Base-by-base conservation (phyloP, 2,797 vertebrate species). In the Enteromius trimaculatus region DNA sequence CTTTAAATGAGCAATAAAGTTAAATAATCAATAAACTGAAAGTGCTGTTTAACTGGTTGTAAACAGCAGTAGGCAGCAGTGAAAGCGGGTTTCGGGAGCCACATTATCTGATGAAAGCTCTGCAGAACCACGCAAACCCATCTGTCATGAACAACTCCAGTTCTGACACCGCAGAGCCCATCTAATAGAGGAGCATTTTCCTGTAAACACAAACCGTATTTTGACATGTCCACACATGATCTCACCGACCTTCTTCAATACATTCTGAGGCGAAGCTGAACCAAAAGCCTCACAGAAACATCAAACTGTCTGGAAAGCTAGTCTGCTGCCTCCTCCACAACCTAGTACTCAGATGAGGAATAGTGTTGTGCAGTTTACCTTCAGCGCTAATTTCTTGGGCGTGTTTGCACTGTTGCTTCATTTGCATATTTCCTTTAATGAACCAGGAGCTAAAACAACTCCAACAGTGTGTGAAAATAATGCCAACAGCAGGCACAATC, bases 371-470 rank as follows among this genome's bases (percentile, higher is more conserved):
- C 14, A 42, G 44, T 77, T 44, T 62, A 62, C 8, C 5, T 26
- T 62, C 53, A 6, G 53, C 16, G 44, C 37, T 26, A 64, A 64
- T 78, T 49, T 13, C 76, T 31, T 65, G 42, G 55, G 75, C 39
- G 58, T 77, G 58, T 77, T 62, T 77, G 37, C 75, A 10, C 55
- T 29, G 39, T 64, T 64, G 17, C 76, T 34, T 78, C 17, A 78
- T 78, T 78, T 78, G 76, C 60, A 78, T 78, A 65, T 47, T 47
- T 62, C 39, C 26, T 78, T 78, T n/a, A 65, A 39, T 62, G 37
- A 77, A 60, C 55, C 55, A 44, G 55, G 37, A 44, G 23, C n/a
- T 62, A 31, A 78, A 65, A 78, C 42, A 64, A 14, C 39, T 49
- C 58, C 76, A 78, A 49, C 76, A 29, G 60, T 14, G 60, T 3